Conservation (phyloP, 2,888 invertebrate genomes). For the Meiosimyza decipiens region DNA sequence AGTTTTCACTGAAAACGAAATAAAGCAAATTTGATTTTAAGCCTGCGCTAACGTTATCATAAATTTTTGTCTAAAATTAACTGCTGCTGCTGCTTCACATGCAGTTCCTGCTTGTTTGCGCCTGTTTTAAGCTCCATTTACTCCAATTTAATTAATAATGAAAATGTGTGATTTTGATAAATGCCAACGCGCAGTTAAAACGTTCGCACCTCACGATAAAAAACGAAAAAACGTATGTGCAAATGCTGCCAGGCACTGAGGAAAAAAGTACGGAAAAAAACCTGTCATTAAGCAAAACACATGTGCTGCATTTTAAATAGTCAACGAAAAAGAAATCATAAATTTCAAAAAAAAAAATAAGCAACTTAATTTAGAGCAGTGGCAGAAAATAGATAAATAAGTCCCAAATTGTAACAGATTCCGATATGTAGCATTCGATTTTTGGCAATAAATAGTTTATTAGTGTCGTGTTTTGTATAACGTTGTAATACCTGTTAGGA, state of each 20-base stretch:
- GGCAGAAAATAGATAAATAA: background rate
- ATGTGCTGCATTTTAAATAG: no score
- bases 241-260: background rate
- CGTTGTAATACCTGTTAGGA: conserved; percentile 11
- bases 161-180: conserved; percentile 35
- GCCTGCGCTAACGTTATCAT: no score
- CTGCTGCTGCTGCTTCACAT: background rate
- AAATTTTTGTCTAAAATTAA: no score
- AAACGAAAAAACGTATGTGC: background rate
- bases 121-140: background rate
- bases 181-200: conserved; percentile 25
- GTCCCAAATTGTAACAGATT: background rate
- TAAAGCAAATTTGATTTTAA: no score
- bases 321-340: conserved; percentile 19
- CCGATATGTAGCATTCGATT: conserved; percentile 14
- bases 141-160: conserved; percentile 29
- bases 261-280: background rate
- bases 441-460: conserved; percentile 32
- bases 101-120: conserved; percentile 16
- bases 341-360: conserved; percentile 22
- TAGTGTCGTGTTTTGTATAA: conserved; percentile 20
- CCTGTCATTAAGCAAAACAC: conserved; percentile 3
- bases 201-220: conserved; percentile 30
- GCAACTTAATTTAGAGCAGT: conserved; percentile 27
- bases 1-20: no score